Base-by-base conservation (phyloP, 92 coral and sea anemone genomes). In the Heteractis magnifica region DNA sequence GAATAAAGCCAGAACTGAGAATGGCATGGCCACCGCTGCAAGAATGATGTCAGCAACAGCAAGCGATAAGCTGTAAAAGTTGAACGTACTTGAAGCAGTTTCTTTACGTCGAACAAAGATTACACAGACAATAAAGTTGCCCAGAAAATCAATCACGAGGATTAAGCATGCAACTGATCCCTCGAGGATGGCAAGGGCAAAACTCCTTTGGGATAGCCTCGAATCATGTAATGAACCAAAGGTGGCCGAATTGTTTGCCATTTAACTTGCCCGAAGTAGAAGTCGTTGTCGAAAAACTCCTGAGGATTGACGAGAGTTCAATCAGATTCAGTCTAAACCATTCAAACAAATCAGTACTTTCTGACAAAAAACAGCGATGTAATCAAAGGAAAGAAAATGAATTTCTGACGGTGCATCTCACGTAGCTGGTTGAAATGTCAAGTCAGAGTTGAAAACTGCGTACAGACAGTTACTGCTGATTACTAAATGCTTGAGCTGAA, bases 31-130 rank as follows among this genome's bases (percentile, higher is more conserved):
- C 6, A 85, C 65, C 14, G 77, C 51, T 2, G 83, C 79, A 8
- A 85, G 83, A 16, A 79, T 65, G 14, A 85, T 71, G 56, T 85
- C 88, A 4, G 88, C 75, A n/a, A 85, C 73, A 3, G 79, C 84
- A 48, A 78, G 84, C 16, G 88, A 84, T 9, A 84, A 18, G 75
- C 59, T 78, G 77, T 84, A 84, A 12, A 77, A 48, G 73, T 78
- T 84, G 19, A 79, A 77, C 0, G 76, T 14, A n/a, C 14, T 84
- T 52, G 44, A 34, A 34, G 60, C 49, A 4, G 49, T 49, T 21
- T 20, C 75, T 20, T 81, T 71, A 44, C 64, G 72, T n/a, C 60
- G 82, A 26, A 62, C 44, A 49, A 78, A 77, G 11, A 83, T 58
- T 2, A 59, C 23, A 49, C 68, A 71, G 26, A 84, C 83, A 21